Conservation (phyloP, 2,888 invertebrate species). For the Apomyelois bistriatella region DNA sequence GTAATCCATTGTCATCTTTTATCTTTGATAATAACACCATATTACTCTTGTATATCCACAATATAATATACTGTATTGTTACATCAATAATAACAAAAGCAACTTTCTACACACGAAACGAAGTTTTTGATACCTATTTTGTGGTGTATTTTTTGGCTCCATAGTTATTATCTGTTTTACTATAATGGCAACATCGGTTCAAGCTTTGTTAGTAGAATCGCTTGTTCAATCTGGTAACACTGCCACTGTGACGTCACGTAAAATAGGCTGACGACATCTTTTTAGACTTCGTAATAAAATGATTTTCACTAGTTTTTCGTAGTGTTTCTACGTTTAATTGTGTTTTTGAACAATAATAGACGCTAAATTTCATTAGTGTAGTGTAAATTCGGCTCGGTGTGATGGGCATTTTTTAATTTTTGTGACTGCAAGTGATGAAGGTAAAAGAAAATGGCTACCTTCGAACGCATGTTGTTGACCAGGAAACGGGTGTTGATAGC, state of each 20-base stretch:
- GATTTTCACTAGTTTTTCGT: constrained; percentile 56
- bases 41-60: no score
- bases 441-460: constrained; percentile 75
- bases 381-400: constrained; percentile 57
- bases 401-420: constrained; percentile 61
- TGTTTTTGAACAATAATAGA: constrained; percentile 49
- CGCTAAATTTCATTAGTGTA: constrained; percentile 55
- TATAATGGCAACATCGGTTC: constrained; percentile 27
- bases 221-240: constrained; percentile 55
- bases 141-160: no score
- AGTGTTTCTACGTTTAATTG: constrained; percentile 56
- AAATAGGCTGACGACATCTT: constrained; percentile 68
- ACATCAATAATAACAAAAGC: no score
- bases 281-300: constrained; percentile 61
- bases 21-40: no score
- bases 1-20: no score
- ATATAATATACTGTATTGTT: no score
- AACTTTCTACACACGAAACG: no score
- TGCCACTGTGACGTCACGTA: constrained; percentile 72
- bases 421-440: constrained; percentile 70
- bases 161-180: not conserved
- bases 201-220: constrained; percentile 26
- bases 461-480: constrained; percentile 68
- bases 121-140: no score
- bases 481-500: constrained; percentile 80